Evolutionary conservation across 2,888 invertebrate species (phyloP), one percentile per base, ranked within the genome.

Genomic region (Lithosia quadra): DNA sequence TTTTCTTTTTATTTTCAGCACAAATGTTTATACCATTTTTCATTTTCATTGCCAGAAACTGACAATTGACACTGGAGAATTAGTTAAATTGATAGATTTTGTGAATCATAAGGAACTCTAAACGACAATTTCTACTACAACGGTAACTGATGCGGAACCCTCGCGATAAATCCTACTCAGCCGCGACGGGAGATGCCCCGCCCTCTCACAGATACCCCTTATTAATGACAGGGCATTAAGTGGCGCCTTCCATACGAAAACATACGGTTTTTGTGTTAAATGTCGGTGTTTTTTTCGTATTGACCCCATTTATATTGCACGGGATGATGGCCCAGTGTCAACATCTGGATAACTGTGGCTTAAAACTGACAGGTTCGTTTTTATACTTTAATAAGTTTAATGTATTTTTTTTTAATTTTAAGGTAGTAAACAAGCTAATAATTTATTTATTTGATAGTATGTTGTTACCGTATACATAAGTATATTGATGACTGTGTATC

Each of bases 221-320:
- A 71, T 74, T 71, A 76, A 76, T 73, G 61, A 34, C n/a, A 62
- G 55, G 53, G 69, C 59, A 70, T 71, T 65, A 63, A 43, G 34
- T 74, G 82, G 80, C 80, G 82, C 81, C 80, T 73, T 24, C 59
- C 22, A 61, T 63, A 64, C 71, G 66, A 63, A 63, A 70, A 70
- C 65, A 69, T 11, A 18, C 3, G 0, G 33, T 69, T 69, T 65
- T 65, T 62, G 61, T 65, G 5, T 33, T 11, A 18, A 57, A 36
- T 15, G n/a, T 56, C n/a, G 9, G 39, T 64, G 10, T 24, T 63
- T 69, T 22, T 66, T 66, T 69, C 33, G 43, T 18, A 13, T 58
- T 58, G 58, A 36, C 49, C 63, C 58, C 62, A 67, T 63, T 67
- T 63, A 65, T 49, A 68, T 33, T 67, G 34, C 8, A 58, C n/a